Conservation (phyloP, 2,797 vertebrate genomes). For the Lutjanus argentimaculatus region DNA sequence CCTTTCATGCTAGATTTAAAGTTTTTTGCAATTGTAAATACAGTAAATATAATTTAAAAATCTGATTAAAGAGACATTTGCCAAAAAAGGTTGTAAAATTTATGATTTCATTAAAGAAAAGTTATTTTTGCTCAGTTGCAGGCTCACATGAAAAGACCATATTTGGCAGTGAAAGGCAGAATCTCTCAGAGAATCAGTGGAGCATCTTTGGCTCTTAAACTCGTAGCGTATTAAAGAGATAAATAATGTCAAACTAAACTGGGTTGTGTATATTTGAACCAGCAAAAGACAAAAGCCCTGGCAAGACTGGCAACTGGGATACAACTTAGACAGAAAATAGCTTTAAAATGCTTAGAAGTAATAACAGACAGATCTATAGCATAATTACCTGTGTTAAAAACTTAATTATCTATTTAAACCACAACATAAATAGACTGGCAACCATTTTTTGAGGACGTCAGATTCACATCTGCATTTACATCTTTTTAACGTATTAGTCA, state of each 20-base stretch:
- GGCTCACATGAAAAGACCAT: neutral
- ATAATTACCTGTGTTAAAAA: constrained; percentile 63
- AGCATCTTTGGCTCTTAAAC: constrained; percentile 68
- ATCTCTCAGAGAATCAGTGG: constrained; percentile 26
- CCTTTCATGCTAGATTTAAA: neutral
- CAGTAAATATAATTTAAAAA: too few relatives aligned
- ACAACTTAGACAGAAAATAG: constrained; percentile 6
- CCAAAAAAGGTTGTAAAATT: neutral
- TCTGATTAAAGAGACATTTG: too few relatives aligned
- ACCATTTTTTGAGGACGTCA: neutral
- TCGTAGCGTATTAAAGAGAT: neutral
- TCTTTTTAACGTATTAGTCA: constrained; percentile 9
- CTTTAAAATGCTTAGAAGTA: constrained; percentile 23
- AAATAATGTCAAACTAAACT: constrained; percentile 27
- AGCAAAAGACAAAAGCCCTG: constrained; percentile 9
- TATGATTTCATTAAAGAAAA: neutral
- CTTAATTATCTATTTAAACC: constrained; percentile 38
- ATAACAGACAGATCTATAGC: constrained; percentile 9
- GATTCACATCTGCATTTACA: neutral
- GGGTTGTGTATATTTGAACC: constrained; percentile 25
- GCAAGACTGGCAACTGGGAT: constrained; percentile 31
- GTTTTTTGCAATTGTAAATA: neutral
- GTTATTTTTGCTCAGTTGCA: neutral
- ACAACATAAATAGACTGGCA: constrained; percentile 65
- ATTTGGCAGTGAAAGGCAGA: constrained; percentile 32